Conservation (phyloP, 2,888 invertebrate genomes). For the Coenonympha glycerion region DNA sequence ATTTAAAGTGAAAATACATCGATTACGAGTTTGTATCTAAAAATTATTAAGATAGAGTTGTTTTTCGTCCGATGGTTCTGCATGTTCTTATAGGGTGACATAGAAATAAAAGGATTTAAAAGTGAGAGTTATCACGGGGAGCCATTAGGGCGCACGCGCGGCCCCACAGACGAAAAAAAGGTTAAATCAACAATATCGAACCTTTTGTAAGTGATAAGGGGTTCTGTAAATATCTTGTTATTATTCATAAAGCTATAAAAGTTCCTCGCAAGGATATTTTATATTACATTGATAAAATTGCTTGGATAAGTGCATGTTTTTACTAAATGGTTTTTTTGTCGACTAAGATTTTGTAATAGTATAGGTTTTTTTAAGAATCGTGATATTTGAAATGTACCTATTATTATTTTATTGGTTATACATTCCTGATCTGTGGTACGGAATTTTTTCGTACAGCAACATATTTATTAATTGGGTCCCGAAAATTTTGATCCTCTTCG, state of each 20-base stretch:
- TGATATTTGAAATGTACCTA: no score
- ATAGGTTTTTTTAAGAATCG: no score
- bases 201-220: conserved; percentile 28
- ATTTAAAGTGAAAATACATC: conserved; percentile 48
- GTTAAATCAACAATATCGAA: conserved; percentile 37
- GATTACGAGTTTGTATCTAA: conserved; percentile 10
- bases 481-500: no score
- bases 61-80: conserved; percentile 29
- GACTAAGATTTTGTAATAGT: background rate
- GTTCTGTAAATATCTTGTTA: conserved; percentile 27
- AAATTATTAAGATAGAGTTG: conserved; percentile 36
- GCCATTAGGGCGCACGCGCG: conserved; percentile 75
- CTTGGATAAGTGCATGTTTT: conserved; percentile 1
- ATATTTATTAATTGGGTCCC: no score
- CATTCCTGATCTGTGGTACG: no score
- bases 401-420: no score
- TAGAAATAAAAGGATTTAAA: conserved; percentile 66
- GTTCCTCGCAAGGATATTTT: background rate
- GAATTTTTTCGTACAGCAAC: no score
- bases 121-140: conserved; percentile 75
- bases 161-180: conserved; percentile 52
- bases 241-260: conserved; percentile 10
- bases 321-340: background rate
- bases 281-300: background rate
- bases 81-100: conserved; percentile 51